These are phyloP conservation scores for Odontothrips loti DNA, from an alignment of 2,888 invertebrate genomes.

Conservation along the genomic window DNA sequence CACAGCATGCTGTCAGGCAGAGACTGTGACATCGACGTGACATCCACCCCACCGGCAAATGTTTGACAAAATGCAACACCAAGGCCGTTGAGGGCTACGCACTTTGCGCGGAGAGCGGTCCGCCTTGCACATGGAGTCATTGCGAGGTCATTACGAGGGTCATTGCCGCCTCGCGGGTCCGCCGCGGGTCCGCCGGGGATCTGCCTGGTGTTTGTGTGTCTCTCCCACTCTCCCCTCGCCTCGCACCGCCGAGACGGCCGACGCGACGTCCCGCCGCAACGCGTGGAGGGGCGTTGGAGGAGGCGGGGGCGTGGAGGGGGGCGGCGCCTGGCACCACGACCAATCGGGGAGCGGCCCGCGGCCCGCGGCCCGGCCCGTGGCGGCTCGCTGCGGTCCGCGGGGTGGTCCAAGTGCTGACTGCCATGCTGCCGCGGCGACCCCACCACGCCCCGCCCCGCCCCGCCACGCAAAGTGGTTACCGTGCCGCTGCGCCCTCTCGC, in stretches of 20 bases:
- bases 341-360: background rate
- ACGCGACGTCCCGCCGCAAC: background rate
- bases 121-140: no score
- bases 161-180: background rate
- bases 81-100: no score
- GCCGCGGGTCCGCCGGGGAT: background rate
- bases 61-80: no score
- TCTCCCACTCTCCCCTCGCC: no score
- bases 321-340: background rate
- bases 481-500: background rate
- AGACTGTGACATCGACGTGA: no score
- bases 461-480: background rate
- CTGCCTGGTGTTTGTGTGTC: no score
- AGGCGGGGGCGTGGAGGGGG: background rate
- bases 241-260: no score
- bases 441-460: background rate
- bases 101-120: no score
- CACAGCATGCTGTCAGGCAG: no score
- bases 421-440: background rate
- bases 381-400: background rate
- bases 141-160: no score
- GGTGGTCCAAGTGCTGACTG: background rate
- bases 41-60: no score
- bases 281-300: background rate
- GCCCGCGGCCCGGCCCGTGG: background rate